These are phyloP conservation scores for Micrasema minimum DNA, from an alignment of 1,140 invertebrate genomes.

Conservation along the genomic window DNA sequence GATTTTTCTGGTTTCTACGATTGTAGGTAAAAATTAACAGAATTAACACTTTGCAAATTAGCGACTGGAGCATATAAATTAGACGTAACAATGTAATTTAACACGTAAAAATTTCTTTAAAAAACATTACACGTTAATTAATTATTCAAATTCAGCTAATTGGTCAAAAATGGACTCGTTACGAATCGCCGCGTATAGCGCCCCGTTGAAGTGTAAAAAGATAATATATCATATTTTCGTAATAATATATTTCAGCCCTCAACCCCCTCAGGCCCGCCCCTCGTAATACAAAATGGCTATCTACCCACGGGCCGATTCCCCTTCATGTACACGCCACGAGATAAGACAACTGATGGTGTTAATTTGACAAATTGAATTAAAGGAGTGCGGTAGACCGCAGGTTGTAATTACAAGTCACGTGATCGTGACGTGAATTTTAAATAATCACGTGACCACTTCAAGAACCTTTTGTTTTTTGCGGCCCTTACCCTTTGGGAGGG, in stretches of 20 bases:
- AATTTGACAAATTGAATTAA: slow-evolving; percentile 53
- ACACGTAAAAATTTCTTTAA: too few species aligned
- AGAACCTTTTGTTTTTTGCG: neutral
- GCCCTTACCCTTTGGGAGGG: neutral
- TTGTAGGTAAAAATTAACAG: too few species aligned
- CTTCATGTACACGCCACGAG: slow-evolving; percentile 29
- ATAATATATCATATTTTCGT: neutral
- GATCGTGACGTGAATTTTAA: slow-evolving; percentile 40
- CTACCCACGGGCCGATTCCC: neutral
- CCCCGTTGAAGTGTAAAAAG: too few species aligned
- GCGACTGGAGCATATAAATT: too few species aligned
- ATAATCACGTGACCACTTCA: slow-evolving; percentile 32
- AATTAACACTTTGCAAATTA: too few species aligned
- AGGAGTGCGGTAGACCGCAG: slow-evolving; percentile 43
- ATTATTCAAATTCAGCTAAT: too few species aligned
- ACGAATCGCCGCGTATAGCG: too few species aligned
- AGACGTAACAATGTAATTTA: too few species aligned
- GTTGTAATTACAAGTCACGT: slow-evolving; percentile 43
- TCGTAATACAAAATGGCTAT: neutral
- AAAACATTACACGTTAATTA: too few species aligned
- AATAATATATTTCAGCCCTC: slow-evolving; percentile 4
- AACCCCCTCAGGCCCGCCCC: neutral
- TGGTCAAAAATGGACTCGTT: too few species aligned
- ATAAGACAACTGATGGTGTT: slow-evolving; percentile 49
- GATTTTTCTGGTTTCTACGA: too few species aligned